phyloP scores from a whole-genome alignment of 2,113 vertebrate species.

The Vidua chalybeata region DNA sequence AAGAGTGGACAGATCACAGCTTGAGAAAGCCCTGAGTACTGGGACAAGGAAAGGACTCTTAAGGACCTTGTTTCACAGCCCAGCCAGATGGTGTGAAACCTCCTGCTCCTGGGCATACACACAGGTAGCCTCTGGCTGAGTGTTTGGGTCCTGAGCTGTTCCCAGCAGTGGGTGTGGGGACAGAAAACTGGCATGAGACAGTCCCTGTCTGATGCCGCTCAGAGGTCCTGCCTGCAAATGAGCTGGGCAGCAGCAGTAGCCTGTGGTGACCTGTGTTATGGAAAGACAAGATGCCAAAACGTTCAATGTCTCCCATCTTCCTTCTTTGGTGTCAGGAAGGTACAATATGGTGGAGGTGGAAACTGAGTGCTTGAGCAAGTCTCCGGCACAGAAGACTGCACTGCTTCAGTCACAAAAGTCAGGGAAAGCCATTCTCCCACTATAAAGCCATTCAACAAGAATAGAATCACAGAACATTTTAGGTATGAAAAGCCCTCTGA shows the following conservation, averaged over 20 bases:
- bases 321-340: neutral
- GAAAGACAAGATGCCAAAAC: neutral
- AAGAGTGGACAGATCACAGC: neutral
- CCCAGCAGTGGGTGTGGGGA: neutral
- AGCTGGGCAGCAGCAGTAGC: neutral
- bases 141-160: neutral
- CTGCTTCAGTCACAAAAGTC: neutral
- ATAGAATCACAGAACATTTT: neutral
- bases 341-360: neutral
- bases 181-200: neutral
- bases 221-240: neutral
- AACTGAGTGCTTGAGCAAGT: rapidly evolving
- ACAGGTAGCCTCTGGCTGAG: neutral
- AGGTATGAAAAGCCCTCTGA: neutral
- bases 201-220: neutral
- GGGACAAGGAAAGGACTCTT: neutral
- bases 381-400: neutral
- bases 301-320: neutral
- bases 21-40: neutral
- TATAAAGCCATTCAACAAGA: neutral
- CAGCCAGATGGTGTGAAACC: neutral
- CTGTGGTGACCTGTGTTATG: neutral
- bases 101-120: neutral
- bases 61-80: neutral
- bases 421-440: neutral